Percentiles rank a stretch among this genome's conserved stretches.
These are phyloP conservation scores for Rallus limicola DNA, from an alignment of 2,113 vertebrate species.

Conservation along the genomic window DNA sequence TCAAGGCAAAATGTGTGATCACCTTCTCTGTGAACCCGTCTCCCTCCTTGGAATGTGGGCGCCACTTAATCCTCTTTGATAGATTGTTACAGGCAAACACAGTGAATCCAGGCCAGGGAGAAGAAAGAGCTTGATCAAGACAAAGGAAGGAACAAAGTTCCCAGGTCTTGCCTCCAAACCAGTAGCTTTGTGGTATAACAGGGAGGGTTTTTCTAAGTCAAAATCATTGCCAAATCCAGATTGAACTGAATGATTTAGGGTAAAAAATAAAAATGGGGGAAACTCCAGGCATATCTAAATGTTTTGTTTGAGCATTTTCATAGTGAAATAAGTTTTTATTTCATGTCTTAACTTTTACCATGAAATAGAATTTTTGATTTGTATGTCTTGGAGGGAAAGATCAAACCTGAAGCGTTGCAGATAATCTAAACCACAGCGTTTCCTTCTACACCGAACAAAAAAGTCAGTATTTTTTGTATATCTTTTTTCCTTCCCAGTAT, in stretches of 20 bases:
- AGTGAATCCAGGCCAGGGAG: not conserved
- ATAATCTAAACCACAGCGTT: slow-evolving; percentile 43
- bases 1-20: not conserved
- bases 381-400: not conserved
- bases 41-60: not conserved
- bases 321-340: slow-evolving; percentile 12
- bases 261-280: not conserved
- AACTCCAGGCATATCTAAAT: not conserved
- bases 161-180: not conserved
- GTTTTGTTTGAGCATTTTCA: slow-evolving; percentile 14
- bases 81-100: not conserved
- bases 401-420: slow-evolving; percentile 18
- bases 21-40: not conserved
- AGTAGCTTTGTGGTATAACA: slow-evolving; percentile 8
- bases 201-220: slow-evolving; percentile 11
- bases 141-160: slow-evolving; percentile 26
- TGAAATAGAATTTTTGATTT: not conserved
- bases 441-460: not conserved
- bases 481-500: not conserved
- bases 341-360: not conserved
- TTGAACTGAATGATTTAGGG: not conserved
- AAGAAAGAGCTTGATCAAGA: slow-evolving; percentile 12
- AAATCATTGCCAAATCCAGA: slow-evolving; percentile 38
- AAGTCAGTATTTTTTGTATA: not conserved
- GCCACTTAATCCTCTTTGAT: not conserved